Conservation (phyloP, 2,113 vertebrate genomes). For the Erpornis zantholeuca region DNA sequence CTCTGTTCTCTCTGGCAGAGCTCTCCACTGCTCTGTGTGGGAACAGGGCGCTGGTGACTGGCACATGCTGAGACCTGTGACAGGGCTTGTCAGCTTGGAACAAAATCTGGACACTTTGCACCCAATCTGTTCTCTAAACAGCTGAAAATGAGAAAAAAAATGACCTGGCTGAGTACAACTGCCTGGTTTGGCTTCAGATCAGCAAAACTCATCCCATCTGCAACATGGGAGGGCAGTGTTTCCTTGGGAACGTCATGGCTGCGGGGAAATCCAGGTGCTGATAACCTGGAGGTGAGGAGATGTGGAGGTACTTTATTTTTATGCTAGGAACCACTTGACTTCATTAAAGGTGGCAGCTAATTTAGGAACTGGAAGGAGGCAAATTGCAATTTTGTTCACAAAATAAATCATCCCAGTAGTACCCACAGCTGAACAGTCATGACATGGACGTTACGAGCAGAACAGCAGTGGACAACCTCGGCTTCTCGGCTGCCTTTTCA, state of each 20-base stretch:
- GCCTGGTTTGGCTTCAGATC: not conserved
- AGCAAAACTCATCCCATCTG: not conserved
- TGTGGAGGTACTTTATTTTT: not conserved
- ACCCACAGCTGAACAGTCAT: not conserved
- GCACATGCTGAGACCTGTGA: fast-evolving
- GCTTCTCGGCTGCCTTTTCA: not conserved
- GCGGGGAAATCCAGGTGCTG: not conserved
- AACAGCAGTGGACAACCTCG: not conserved
- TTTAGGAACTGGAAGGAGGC: not conserved
- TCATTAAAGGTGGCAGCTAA: not conserved
- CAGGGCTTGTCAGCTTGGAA: not conserved
- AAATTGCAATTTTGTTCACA: not conserved
- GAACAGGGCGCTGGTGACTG: fast-evolving
- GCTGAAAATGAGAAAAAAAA: not conserved
- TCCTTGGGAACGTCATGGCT: fast-evolving
- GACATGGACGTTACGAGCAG: not conserved
- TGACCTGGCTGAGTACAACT: not conserved
- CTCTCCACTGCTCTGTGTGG: fast-evolving
- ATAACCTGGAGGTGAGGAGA: not conserved
- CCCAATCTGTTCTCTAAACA: not conserved
- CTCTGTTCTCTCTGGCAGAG: not conserved
- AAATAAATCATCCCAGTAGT: not conserved
- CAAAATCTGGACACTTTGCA: not conserved
- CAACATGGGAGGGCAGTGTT: not conserved
- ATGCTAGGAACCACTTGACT: not conserved